Evolutionary conservation across 2,888 invertebrate genomes (phyloP), one percentile per base, ranked within the genome.

Genomic region (Chydorus sphaericus): DNA sequence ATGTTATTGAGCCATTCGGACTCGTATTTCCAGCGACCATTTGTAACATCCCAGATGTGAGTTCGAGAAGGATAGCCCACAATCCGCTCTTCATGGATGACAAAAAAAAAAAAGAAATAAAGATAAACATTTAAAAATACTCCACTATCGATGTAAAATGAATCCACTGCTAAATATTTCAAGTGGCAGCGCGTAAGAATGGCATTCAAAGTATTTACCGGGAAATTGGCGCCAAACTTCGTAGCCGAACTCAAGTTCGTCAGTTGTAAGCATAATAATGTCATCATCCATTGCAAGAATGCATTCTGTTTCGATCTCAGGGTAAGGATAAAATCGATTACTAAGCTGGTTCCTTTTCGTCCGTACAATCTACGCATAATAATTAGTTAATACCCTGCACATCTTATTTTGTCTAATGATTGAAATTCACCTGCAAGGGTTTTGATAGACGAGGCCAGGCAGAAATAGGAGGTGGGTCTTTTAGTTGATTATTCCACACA

Each of bases 1-100:
- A 90, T 86, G 69, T 90, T 83, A 69, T 93, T 94, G 38, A 90
- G 92, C 94, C 94, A 96, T 73, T 96, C 94, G 28, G 92, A 93
- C 73, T 94, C 91, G 68, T 96, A 96, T 62, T 82, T 83, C 91
- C 92, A 96, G 58, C 81, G 79, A 63, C 74, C 73, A 1, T 89
- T 90, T 5, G 73, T 72, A 70, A 93, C 93, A 68, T 93, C 90
- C 90, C 90, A 93, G 29, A 89, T 79, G 70, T 96, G 94, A 55
- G 91, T 85, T 30, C 96, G 79, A 38, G 93, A 92, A 23, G 94
- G 94, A 72, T 93, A 96, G 6, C 96, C 94, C 59, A 96, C 93
- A 63, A 96, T 87, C 57, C 94, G 77, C 69, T n/a, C n/a, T n/a
- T n/a, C n/a, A n/a, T n/a, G n/a, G n/a, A 94, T 94, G n/a, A n/a